A percentile compares a stretch with the other conserved stretches of the same genome.
Evolutionary conservation across 2,113 vertebrate genomes (phyloP).

Genomic region (Neodon shergylaensis): DNA sequence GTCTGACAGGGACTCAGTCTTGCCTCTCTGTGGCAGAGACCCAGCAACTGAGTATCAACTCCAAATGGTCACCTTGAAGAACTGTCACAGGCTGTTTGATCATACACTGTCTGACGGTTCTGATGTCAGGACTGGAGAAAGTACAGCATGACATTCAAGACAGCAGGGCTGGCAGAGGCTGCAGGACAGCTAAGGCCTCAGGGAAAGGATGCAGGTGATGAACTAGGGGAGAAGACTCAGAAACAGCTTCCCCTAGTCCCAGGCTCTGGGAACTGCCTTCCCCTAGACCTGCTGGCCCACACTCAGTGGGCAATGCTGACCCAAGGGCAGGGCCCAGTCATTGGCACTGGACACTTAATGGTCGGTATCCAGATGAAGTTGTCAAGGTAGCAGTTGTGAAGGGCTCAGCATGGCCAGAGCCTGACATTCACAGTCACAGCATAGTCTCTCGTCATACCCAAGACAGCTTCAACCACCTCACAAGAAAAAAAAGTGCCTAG

Average conservation of each 20-base stretch:
- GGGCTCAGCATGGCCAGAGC: background rate
- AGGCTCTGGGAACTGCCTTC: background rate
- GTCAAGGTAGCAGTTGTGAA: background rate
- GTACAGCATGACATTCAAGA: background rate
- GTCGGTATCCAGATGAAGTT: background rate
- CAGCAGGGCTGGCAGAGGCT: background rate
- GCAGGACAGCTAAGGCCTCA: rapidly evolving
- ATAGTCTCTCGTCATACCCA: rapidly evolving
- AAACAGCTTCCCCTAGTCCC: background rate
- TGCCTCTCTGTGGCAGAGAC: background rate
- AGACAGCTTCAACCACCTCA: background rate
- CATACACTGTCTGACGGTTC: background rate
- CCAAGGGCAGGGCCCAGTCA: background rate
- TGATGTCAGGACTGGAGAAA: background rate
- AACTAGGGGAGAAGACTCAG: background rate
- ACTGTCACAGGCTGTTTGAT: background rate
- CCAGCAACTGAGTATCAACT: background rate
- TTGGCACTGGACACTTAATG: background rate
- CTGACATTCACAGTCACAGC: background rate
- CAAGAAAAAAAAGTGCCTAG: background rate
- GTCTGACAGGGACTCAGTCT: no score
- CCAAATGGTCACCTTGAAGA: background rate
- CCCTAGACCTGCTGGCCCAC: no score
- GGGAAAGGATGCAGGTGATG: background rate
- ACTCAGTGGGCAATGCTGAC: background rate